Evolutionary conservation across 2,113 vertebrate genomes (phyloP).

Genomic region (Phrynosoma platyrhinos): DNA sequence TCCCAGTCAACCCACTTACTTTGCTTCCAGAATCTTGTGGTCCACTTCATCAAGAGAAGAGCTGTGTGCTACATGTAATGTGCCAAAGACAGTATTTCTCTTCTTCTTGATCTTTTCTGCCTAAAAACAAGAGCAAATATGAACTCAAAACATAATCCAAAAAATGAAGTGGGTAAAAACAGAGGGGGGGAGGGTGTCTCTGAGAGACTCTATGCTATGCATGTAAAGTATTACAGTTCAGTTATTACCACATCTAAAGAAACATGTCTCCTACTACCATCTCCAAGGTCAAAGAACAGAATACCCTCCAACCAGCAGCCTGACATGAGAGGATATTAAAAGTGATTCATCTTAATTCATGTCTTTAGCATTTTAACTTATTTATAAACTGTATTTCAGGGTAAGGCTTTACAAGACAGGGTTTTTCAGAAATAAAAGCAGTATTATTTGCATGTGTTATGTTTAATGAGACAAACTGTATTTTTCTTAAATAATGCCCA

Average conservation of each 20-base stretch:
- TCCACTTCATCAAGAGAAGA: slow-evolving; percentile 98
- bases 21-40: slow-evolving; percentile 99
- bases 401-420: not conserved
- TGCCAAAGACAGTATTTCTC: slow-evolving; percentile 93
- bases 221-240: not conserved
- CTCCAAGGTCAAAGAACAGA: not conserved
- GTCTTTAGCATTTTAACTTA: not conserved
- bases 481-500: not conserved
- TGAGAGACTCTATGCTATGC: not conserved
- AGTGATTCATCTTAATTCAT: not conserved
- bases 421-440: not conserved
- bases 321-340: not conserved
- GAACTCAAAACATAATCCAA: not conserved
- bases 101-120: slow-evolving; percentile 99
- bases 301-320: not conserved
- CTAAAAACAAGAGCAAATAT: slow-evolving; percentile 75
- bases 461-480: not conserved
- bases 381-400: not conserved
- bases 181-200: not conserved
- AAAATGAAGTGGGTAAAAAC: not conserved
- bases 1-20: slow-evolving; percentile 80
- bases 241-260: not conserved
- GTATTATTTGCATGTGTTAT: not conserved
- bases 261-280: not conserved
- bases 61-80: slow-evolving; percentile 96